These are phyloP conservation scores for Halichoerus grypus DNA, from an alignment of 2,113 vertebrate genomes.

Conservation along the genomic window DNA sequence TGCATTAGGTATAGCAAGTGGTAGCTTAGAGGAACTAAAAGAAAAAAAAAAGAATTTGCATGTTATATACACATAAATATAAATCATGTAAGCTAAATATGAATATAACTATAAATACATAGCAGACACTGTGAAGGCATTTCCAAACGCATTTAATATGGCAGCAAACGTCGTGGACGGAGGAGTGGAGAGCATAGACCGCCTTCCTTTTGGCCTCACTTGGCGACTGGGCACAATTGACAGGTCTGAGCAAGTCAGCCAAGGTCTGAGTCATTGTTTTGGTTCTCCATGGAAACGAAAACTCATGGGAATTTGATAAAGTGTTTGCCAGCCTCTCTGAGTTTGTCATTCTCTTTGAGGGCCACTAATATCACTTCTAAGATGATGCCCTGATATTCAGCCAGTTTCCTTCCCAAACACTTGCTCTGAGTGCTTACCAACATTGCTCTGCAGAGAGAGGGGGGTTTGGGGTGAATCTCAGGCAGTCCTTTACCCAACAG, in stretches of 20 bases:
- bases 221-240: not conserved
- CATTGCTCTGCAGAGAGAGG: not conserved
- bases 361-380: not conserved
- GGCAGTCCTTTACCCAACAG: not conserved
- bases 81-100: not conserved
- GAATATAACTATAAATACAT: not conserved
- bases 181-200: not conserved
- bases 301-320: slow-evolving; percentile 34
- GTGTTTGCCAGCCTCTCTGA: not conserved
- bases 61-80: not conserved
- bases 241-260: not conserved
- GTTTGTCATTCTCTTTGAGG: slow-evolving; percentile 33
- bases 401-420: slow-evolving; percentile 20
- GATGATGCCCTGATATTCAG: not conserved
- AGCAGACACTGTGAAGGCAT: not conserved
- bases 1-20: slow-evolving; percentile 47
- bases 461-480: not conserved
- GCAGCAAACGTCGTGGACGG: not conserved
- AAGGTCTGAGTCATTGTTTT: slow-evolving; percentile 28
- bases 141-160: slow-evolving; percentile 11
- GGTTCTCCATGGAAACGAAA: slow-evolving; percentile 64
- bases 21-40: slow-evolving; percentile 28
- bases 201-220: not conserved
- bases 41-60: not conserved
- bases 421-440: not conserved